Percentiles rank a stretch among this genome's conserved stretches.
phyloP scores from a whole-genome alignment of 1,140 invertebrate species.

The Chlorops oryzae region DNA sequence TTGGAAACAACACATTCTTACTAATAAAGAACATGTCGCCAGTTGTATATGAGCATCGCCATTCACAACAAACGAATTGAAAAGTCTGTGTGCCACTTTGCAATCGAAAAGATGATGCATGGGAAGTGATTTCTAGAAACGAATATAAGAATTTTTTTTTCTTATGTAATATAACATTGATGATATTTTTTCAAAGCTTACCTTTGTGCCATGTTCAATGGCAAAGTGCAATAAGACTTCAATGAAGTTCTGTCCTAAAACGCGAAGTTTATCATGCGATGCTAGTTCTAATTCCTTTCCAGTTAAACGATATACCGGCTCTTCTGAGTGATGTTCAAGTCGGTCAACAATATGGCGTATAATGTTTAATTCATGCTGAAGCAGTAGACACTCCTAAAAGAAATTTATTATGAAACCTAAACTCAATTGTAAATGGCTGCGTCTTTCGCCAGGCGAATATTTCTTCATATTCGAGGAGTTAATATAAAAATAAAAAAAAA shows the following conservation, averaged over 20 bases:
- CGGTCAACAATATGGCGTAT: slow-evolving; percentile 66
- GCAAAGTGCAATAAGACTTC: slow-evolving; percentile 70
- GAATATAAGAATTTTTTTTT: slow-evolving; percentile 6
- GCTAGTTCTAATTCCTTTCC: slow-evolving; percentile 53
- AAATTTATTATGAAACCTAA: slow-evolving; percentile 13
- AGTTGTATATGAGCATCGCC: slow-evolving; percentile 44
- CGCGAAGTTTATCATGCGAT: slow-evolving; percentile 70
- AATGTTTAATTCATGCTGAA: slow-evolving; percentile 74
- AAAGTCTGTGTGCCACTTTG: slow-evolving; percentile 60
- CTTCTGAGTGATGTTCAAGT: slow-evolving; percentile 54
- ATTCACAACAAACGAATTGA: slow-evolving; percentile 51
- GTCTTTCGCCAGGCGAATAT: neutral
- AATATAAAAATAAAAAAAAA: neutral
- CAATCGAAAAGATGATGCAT: slow-evolving; percentile 56
- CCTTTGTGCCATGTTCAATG: slow-evolving; percentile 54
- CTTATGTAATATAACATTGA: slow-evolving; percentile 1
- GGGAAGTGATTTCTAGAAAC: slow-evolving; percentile 47
- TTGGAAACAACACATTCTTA: slow-evolving; percentile 67
- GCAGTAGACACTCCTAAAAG: slow-evolving; percentile 67
- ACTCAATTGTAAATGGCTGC: slow-evolving; percentile 10
- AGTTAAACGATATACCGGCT: slow-evolving; percentile 14
- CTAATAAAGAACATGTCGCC: slow-evolving; percentile 63
- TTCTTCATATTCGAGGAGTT: too few species aligned
- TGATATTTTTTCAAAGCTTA: neutral
- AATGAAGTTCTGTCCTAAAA: slow-evolving; percentile 71